Base-by-base conservation (phyloP, 1,140 invertebrate species). In the Solen grandis region DNA sequence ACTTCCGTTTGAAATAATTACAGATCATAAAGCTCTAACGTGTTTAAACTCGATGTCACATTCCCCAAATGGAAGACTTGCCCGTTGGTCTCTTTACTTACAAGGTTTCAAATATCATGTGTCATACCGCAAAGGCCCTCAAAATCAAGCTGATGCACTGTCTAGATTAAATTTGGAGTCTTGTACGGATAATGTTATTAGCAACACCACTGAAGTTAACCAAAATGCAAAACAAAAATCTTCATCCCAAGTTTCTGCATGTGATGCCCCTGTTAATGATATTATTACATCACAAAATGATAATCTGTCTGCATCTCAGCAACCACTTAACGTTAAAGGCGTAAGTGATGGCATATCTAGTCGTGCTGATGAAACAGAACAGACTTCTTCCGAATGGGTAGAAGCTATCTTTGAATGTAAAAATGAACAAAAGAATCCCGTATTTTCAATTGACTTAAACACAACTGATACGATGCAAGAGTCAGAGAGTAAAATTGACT, bases 11-110 rank as follows among this genome's bases (percentile, higher is more conserved):
- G 35, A 25, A 0, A 54, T 82, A 16, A 25, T 63, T 16, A 82
- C 81, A 13, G 81, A 82, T 57, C 81, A 82, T 55, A 50, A 70
- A 41, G 65, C 63, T 35, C 59, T 82, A 19, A 62, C 57, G 36
- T 63, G 55, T 65, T 50, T 82, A 33, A 63, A 62, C 10, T 29
- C 19, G 25, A 29, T 36, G 27, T 52, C n/a, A 38, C 19, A 41
- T 38, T 50, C 41, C 50, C 0, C 36, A 36, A 57, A 57, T 33
- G 38, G 22, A 27, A 27, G 55, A 8, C 25, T 82, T 41, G 33
- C 22, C 16, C 55, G 81, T 59, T 78, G 74, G 81, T 25, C 50
- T 0, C 25, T 82, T 19, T 38, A 27, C 33, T 46, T 82, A 5
- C 63, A 69, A 31, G 25, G 41, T 4, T 77, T 63, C 19, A 55